Base-by-base conservation (phyloP, 2,797 vertebrate genomes). In the Eupleurogrammus muticus region DNA sequence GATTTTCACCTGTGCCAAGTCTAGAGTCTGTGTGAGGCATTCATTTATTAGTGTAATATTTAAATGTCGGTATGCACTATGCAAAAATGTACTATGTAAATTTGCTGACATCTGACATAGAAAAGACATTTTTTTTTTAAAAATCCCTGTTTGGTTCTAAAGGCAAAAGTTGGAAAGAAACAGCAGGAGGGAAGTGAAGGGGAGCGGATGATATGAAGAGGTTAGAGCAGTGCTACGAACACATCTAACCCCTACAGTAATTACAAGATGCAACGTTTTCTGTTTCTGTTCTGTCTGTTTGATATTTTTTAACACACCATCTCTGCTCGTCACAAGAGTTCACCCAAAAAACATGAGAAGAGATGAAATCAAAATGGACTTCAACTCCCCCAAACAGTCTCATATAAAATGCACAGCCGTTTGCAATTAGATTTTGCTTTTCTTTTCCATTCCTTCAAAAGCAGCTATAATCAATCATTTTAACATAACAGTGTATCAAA, bases 31-130 rank as follows among this genome's bases (percentile, higher is more conserved):
- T 24, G 19, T 7, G 14, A 54, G 49, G 36, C 13, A 16, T 12
- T 12, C 50, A 54, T 46, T 38, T 9, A 46, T 51, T 48, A 19
- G 14, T 54, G 61, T 74, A 36, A 56, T 56, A 61, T 14, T 5
- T n/a, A 38, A 58, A 63, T 9, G 17, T 11, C 20, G 1, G 50
- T 14, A 32, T 40, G 14, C 20, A 19, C 38, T 9, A 23, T 49
- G 23, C 9, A 16, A 38, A 38, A 20, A 20, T 54, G 28, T 21
- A 53, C 0, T 28, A 21, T 9, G 24, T 9, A 65, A 59, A 49
- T 17, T 14, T 24, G 48, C 5, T 24, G 23, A 24, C 44, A 40
- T 42, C 2, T 62, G 53, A 28, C 42, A 36, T 1, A 21, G 16
- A 67, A 53, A 12, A 28, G n/a, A 66, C 5, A n/a, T n/a, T n/a